Evolutionary conservation across 2,797 vertebrate species (phyloP).

Genomic region (Enteromius anoplus): DNA sequence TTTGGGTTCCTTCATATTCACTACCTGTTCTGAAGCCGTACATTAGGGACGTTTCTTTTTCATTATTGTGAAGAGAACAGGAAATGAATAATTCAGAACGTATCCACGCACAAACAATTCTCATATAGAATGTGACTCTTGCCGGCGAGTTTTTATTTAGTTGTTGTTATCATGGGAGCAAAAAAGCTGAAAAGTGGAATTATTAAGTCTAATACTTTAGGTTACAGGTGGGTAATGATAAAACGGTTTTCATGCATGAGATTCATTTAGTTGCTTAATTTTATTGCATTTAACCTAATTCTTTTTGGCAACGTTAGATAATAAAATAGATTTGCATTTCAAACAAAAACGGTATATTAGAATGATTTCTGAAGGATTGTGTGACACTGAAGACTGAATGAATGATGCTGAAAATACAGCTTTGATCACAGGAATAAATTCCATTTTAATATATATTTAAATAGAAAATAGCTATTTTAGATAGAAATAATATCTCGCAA

Average conservation of each 20-base stretch:
- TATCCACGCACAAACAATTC: not conserved
- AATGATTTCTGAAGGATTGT: not conserved
- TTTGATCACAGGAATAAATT: not conserved
- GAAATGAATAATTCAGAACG: not conserved
- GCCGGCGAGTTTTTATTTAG: not conserved
- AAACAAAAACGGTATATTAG: not conserved
- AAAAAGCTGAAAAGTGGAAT: not conserved
- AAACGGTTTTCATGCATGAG: not conserved
- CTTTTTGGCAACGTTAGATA: not conserved
- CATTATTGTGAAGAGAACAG: conserved; percentile 10
- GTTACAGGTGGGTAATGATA: not conserved
- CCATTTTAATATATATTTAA: not conserved
- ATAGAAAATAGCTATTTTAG: not conserved
- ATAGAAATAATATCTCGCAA: not conserved
- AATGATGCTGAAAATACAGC: not conserved
- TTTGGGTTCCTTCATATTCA: conserved; percentile 40
- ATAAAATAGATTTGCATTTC: not conserved
- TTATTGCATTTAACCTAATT: not conserved
- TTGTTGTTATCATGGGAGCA: not conserved
- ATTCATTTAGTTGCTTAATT: not conserved
- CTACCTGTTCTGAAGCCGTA: not conserved
- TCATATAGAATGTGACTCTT: not conserved
- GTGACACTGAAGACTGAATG: not conserved
- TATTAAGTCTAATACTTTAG: not conserved
- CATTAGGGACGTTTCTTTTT: conserved; percentile 2